Conservation (phyloP, 2,797 vertebrate species). For the Myoxocephalus aenaeus region DNA sequence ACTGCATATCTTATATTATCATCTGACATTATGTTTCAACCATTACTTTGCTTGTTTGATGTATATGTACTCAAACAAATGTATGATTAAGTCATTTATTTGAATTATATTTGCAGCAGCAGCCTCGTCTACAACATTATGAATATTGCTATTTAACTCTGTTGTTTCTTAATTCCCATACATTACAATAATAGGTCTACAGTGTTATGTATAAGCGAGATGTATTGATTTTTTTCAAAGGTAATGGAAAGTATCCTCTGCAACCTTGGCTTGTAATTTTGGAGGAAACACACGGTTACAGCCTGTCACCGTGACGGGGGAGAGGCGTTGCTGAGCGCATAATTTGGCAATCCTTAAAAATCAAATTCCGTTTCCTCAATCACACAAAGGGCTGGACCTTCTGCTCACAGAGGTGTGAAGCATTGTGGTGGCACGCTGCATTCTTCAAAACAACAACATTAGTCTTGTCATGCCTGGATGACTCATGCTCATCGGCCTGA, state of each 20-base stretch:
- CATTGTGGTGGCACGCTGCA: constrained; percentile 28
- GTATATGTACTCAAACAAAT: not conserved
- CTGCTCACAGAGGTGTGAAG: constrained; percentile 42
- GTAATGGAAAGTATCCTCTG: constrained; percentile 1
- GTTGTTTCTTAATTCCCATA: not conserved
- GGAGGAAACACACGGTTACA: not conserved
- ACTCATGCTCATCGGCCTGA: constrained; percentile 43
- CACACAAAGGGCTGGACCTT: constrained; percentile 8
- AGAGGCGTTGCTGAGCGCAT: not conserved
- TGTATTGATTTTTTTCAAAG: constrained; percentile 12
- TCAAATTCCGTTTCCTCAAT: constrained; percentile 6
- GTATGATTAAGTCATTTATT: not conserved
- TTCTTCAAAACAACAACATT: constrained; percentile 54
- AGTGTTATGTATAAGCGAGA: not conserved
- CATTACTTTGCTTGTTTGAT: not conserved
- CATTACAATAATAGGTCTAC: not conserved
- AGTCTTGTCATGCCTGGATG: constrained; percentile 47
- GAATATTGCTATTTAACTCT: not conserved
- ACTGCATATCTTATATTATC: not conserved
- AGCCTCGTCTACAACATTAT: not conserved
- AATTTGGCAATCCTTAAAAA: constrained; percentile 28
- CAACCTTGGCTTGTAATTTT: constrained; percentile 8
- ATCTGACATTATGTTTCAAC: not conserved
- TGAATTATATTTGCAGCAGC: not conserved
- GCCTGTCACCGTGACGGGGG: not conserved